Conservation (phyloP, 2,797 vertebrate genomes). For the Carapus acus region DNA sequence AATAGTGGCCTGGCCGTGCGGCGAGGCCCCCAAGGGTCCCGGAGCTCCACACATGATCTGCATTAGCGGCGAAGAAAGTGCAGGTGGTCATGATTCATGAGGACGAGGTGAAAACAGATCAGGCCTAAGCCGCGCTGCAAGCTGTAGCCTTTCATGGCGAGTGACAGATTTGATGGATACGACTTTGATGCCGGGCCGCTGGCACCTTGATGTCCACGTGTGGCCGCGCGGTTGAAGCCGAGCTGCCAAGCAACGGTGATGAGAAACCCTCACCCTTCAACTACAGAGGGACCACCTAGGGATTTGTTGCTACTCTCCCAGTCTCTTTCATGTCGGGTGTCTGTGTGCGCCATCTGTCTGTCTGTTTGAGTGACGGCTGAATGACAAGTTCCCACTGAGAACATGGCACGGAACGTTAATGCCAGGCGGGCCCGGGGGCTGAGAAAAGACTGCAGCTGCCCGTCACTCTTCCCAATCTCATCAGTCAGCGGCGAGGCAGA, state of each 20-base stretch:
- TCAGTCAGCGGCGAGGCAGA: conserved; percentile 64
- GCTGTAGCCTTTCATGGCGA: conserved; percentile 55
- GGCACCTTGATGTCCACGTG: conserved; percentile 65
- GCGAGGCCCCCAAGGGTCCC: conserved; percentile 8
- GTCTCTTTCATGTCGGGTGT: conserved; percentile 66
- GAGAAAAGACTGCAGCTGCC: conserved; percentile 69
- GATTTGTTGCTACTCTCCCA: conserved; percentile 60
- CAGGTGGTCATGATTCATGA: conserved; percentile 30
- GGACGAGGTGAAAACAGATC: conserved; percentile 47
- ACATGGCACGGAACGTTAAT: conserved; percentile 73
- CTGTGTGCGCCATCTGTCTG: conserved; percentile 62
- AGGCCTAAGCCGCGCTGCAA: conserved; percentile 42
- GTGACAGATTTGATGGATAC: conserved; percentile 58
- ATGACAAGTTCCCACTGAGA: conserved; percentile 71
- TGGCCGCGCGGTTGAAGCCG: conserved; percentile 53
- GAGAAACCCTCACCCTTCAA: conserved; percentile 62
- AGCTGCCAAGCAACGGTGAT: conserved; percentile 59
- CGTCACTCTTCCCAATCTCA: conserved; percentile 67
- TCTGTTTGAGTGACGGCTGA: conserved; percentile 65
- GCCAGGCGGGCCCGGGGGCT: conserved; percentile 68
- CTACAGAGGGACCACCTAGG: conserved; percentile 60
- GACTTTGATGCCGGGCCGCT: conserved; percentile 54
- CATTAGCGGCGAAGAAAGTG: conserved; percentile 27
- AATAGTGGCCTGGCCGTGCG: neutral
- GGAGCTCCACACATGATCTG: conserved; percentile 8